Evolutionary conservation across 2,113 vertebrate genomes (phyloP).

Genomic region (Morone saxatilis): DNA sequence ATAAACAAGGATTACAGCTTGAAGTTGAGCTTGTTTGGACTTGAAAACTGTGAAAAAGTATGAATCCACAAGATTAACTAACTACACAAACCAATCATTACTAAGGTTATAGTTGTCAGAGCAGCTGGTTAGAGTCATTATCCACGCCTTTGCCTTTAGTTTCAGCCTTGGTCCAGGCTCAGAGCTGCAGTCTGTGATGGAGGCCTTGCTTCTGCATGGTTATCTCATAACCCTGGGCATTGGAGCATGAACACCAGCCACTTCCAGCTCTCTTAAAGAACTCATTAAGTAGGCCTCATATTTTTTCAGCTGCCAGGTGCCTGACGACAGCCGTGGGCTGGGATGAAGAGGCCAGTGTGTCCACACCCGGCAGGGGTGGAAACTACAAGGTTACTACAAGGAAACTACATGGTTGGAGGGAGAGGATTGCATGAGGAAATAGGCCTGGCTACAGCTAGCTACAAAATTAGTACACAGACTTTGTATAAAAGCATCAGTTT

Average conservation of each 20-base stretch:
- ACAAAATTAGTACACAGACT: neutral
- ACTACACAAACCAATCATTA: neutral
- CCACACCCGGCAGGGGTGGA: slow-evolving; percentile 40
- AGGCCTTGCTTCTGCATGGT: slow-evolving; percentile 32
- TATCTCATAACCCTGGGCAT: slow-evolving; percentile 64
- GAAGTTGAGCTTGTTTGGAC: no score
- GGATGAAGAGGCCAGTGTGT: slow-evolving; percentile 57
- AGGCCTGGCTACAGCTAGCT: neutral
- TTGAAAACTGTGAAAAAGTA: neutral
- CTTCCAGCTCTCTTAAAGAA: slow-evolving; percentile 75
- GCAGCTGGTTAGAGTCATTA: slow-evolving; percentile 2
- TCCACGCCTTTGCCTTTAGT: neutral
- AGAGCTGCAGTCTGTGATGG: slow-evolving; percentile 38
- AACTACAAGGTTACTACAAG: slow-evolving; percentile 59
- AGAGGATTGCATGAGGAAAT: slow-evolving; percentile 19
- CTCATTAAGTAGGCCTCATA: slow-evolving; percentile 69
- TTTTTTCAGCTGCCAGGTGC: slow-evolving; percentile 78
- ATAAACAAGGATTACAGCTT: neutral
- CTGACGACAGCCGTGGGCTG: slow-evolving; percentile 14
- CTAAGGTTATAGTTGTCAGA: neutral
- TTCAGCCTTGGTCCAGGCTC: neutral
- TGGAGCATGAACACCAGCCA: slow-evolving; percentile 60
- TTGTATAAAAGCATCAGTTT: neutral
- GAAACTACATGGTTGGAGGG: slow-evolving; percentile 26
- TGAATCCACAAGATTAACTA: neutral